Evolutionary conservation across 2,113 vertebrate species (phyloP).

Genomic region (Oreochromis tanganicae): DNA sequence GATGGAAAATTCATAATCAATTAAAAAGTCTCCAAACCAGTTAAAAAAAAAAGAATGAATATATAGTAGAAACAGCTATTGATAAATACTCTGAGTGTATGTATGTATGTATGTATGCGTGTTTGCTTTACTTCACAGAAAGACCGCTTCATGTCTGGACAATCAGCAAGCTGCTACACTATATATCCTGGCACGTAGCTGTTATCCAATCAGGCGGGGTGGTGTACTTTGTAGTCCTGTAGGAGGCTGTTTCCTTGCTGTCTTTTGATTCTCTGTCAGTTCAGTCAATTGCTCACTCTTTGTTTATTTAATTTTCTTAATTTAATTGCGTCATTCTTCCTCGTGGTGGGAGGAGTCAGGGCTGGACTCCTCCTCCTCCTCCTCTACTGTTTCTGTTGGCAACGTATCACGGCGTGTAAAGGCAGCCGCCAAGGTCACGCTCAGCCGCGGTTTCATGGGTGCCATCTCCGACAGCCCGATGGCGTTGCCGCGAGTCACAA

Average conservation of each 20-base stretch:
- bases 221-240: slow-evolving; percentile 11
- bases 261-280: neutral
- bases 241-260: neutral
- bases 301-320: neutral
- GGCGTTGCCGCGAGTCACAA: slow-evolving; percentile 90
- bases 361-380: slow-evolving; percentile 82
- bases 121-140: slow-evolving; percentile 29
- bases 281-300: neutral
- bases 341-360: slow-evolving; percentile 86
- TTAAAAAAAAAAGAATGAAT: neutral
- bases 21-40: neutral
- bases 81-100: neutral
- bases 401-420: slow-evolving; percentile 92
- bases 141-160: neutral
- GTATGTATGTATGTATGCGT: neutral
- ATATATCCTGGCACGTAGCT: slow-evolving; percentile 18
- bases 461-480: slow-evolving; percentile 90
- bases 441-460: slow-evolving; percentile 86
- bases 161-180: slow-evolving; percentile 43
- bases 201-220: slow-evolving; percentile 1
- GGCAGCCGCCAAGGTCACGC: slow-evolving; percentile 83
- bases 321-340: slow-evolving; percentile 61
- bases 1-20: neutral
- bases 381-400: slow-evolving; percentile 59
- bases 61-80: neutral